Evolutionary conservation across 2,888 invertebrate species (phyloP), one percentile per base, ranked within the genome.

Genomic region (Clanis bilineata): DNA sequence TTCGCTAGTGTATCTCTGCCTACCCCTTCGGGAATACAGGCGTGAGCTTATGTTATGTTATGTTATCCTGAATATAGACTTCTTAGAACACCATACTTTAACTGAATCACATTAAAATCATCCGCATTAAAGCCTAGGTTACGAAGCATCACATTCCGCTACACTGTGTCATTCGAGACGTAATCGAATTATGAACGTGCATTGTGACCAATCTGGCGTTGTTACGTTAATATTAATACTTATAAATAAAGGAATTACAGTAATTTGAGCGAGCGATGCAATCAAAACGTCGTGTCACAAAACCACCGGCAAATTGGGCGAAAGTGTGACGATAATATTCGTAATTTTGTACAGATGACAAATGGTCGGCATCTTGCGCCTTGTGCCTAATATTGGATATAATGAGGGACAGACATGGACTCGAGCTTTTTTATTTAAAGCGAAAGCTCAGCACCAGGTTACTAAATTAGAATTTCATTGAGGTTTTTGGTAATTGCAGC

Each of bases 281-380:
- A 82, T 82, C 83, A 86, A 80, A 82, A 71, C 74, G 85, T 88
- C 86, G 77, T 69, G 71, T 82, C 79, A 80, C 80, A 80, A 83
- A 79, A 86, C 82, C 76, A 72, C 80, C 72, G 79, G 74, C 74
- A 84, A 87, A 88, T 87, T 86, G 76, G 86, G 88, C 78, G 88
- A 90, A 90, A 90, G 90, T 90, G 84, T 86, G 87, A 88, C 88
- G 78, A 74, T 87, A 87, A 88, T 88, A 81, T 84, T 83, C 78
- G 75, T 59, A 59, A 59, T 67, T 62, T 32, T 60, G 54, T 81
- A 80, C 82, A 82, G 73, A 86, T 90, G 90, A 90, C 88, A 88
- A 90, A 90, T 88, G 84, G 78, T 76, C 74, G 77, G 74, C 82
- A 82, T 83, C 80, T 82, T 81, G 77, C 65, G 71, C 68, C 70